Evolutionary conservation across 2,888 invertebrate genomes (phyloP), one percentile per base, ranked within the genome.

Genomic region (Dasypogon diadema): DNA sequence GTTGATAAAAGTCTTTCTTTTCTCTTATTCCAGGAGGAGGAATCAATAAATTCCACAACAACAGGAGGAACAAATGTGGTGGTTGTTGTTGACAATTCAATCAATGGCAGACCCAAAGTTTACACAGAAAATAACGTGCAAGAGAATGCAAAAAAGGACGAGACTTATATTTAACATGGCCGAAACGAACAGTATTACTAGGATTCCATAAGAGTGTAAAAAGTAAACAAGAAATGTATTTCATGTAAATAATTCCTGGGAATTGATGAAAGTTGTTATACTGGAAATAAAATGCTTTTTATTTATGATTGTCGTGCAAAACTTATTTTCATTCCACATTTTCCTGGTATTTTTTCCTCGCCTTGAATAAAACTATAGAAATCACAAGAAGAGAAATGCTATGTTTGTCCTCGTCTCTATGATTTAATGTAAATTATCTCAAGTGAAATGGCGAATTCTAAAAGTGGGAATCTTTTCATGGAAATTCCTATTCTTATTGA

Each of bases 11-110:
- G n/a, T 18, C 3, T 30, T 54, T 65, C 14, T 65, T 21, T 55
- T 54, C 4, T 51, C 14, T 21, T 8, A 30, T 54, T 74, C 16
- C 74, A 76, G 76, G 75, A 78, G 46, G 78, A 78, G 14, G 63
- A 54, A 54, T 63, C 63, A 51, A 63, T 34, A 51, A 60, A 30
- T 80, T 81, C 8, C 75, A 80, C 24, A 77, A 81, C 55, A 80
- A 80, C 77, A 82, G 75, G 74, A 26, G 60, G 60, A 55, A 68
- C 83, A 55, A 84, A 83, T 78, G 83, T 84, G 63, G 83, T 86
- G 34, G 84, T 85, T 21, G 83, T 85, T 21, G 81, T 85, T 26
- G 83, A 83, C 60, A 84, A 83, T 78, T 82, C 81, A 60, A 79
- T 81, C 65, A 82, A 81, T 79, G 83, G 82, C 24, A 82, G 81